A percentile compares a stretch with the other conserved stretches of the same genome.
Evolutionary conservation across 2,113 vertebrate species (phyloP).

Genomic region (Rissa tridactyla): DNA sequence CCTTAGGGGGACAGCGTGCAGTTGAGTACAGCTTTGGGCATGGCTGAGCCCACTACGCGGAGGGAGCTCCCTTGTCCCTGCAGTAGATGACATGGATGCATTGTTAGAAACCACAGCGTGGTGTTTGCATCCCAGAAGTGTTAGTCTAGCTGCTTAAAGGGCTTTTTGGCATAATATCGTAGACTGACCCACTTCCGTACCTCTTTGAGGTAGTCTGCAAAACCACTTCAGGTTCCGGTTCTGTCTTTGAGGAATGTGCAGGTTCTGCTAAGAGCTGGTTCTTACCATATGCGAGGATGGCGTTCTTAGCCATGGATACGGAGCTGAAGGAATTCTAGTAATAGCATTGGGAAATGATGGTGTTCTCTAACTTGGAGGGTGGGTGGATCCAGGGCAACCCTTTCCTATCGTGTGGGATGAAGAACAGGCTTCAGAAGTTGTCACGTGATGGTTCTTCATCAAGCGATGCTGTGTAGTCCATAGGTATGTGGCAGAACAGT

Average conservation of each 20-base stretch:
- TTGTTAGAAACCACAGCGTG: not conserved
- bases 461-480: not conserved
- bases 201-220: not conserved
- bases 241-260: not conserved
- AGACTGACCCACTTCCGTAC: not conserved
- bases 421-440: not conserved
- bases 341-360: accelerated
- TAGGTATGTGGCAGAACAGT: not conserved
- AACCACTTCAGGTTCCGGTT: not conserved
- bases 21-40: not conserved
- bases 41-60: accelerated
- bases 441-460: not conserved
- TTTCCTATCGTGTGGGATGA: not conserved
- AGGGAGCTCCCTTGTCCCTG: not conserved
- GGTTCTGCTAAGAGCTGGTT: not conserved
- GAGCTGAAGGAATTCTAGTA: not conserved
- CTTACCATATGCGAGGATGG: not conserved
- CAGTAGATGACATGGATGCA: accelerated
- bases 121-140: not conserved
- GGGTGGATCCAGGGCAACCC: not conserved
- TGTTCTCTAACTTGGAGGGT: not conserved
- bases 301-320: accelerated
- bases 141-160: not conserved
- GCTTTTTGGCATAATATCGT: not conserved
- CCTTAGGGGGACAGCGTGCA: not conserved